Percentiles rank a stretch among this genome's conserved stretches.
Evolutionary conservation across 2,113 vertebrate species (phyloP).

Genomic region (Drymodes brunneopygia): DNA sequence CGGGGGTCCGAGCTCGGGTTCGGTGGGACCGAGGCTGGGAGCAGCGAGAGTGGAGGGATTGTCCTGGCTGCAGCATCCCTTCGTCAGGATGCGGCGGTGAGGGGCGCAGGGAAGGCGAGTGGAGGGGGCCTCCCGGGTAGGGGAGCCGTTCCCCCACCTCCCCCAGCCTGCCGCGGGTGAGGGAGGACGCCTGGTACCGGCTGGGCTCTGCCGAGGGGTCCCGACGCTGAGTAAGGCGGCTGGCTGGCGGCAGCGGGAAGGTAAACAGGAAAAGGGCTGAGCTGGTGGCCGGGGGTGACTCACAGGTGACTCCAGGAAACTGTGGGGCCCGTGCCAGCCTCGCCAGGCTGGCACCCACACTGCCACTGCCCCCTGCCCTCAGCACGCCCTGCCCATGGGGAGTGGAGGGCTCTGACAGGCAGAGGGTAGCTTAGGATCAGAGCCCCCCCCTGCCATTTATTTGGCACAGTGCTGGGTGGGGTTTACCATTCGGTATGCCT

Average conservation of each 20-base stretch:
- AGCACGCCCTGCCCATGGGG: neutral
- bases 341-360: neutral
- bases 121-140: neutral
- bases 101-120: neutral
- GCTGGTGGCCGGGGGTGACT: constrained; percentile 51
- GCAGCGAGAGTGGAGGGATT: neutral
- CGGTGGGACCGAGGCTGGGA: neutral
- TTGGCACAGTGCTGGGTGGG: neutral
- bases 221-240: neutral
- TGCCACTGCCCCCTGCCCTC: neutral
- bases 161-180: neutral
- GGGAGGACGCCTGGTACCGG: neutral
- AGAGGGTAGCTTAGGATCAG: fast-evolving
- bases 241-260: constrained; percentile 6
- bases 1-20: neutral
- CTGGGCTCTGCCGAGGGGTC: neutral
- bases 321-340: neutral
- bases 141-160: neutral
- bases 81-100: neutral
- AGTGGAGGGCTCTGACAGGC: neutral
- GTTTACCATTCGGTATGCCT: neutral
- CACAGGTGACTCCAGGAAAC: constrained; percentile 64
- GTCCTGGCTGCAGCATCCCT: neutral
- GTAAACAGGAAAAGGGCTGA: constrained; percentile 67
- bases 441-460: neutral